phyloP scores from a whole-genome alignment of 2,888 invertebrate genomes.

The Dusona sp. region DNA sequence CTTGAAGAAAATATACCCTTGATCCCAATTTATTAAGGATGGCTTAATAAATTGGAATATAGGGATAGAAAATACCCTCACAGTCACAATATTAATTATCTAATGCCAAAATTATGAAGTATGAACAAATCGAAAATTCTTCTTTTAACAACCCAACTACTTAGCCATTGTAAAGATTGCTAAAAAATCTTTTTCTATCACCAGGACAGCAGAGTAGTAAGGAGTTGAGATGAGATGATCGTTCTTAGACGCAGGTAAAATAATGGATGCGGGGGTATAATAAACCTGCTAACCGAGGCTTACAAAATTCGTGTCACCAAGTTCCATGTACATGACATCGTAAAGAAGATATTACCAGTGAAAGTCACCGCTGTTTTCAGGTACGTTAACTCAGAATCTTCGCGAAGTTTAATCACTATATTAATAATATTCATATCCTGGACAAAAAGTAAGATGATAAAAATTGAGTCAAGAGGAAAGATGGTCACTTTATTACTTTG shows the following conservation, averaged over 20 bases:
- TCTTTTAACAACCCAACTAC: neutral
- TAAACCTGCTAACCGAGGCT: conserved; percentile 58
- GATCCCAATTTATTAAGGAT: neutral
- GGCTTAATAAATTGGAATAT: neutral
- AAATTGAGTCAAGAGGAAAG: neutral
- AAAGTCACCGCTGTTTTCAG: conserved; percentile 31
- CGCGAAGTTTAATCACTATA: conserved; percentile 53
- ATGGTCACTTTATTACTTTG: neutral
- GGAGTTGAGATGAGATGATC: neutral
- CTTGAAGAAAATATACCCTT: conserved; percentile 1
- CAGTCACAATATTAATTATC: neutral
- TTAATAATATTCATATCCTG: conserved; percentile 60
- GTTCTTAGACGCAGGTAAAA: neutral
- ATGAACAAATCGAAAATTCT: neutral
- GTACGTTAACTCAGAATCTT: conserved; percentile 6
- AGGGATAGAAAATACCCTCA: neutral
- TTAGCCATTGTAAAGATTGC: neutral
- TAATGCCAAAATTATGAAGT: neutral
- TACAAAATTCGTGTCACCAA: conserved; percentile 25
- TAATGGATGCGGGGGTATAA: conserved; percentile 56
- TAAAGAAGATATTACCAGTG: conserved; percentile 12
- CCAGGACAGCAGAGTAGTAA: neutral
- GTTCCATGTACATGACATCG: conserved; percentile 18
- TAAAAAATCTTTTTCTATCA: neutral
- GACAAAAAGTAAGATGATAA: neutral